Evolutionary conservation across 2,113 vertebrate genomes (phyloP).

Genomic region (Clarias gariepinus): DNA sequence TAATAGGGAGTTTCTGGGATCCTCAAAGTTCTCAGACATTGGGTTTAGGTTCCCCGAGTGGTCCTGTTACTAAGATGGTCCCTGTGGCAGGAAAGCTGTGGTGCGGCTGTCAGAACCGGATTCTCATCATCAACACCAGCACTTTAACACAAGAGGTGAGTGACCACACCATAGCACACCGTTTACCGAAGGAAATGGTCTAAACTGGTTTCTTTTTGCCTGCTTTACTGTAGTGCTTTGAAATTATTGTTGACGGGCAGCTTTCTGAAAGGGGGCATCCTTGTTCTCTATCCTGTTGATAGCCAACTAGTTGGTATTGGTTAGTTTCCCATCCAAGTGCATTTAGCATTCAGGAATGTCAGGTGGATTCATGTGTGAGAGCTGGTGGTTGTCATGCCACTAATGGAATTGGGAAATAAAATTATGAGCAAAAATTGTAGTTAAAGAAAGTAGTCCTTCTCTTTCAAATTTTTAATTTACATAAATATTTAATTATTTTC

Average conservation of each 20-base stretch:
- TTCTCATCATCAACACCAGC: constrained; percentile 84
- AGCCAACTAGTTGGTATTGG: neutral
- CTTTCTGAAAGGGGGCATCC: neutral
- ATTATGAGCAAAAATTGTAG: neutral
- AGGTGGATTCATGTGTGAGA: neutral
- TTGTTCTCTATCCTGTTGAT: neutral
- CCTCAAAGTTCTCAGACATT: constrained; percentile 90
- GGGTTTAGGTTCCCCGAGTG: constrained; percentile 81
- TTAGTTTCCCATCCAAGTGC: neutral
- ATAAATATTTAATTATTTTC: neutral
- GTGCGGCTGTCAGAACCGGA: constrained; percentile 93
- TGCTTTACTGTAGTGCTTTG: neutral
- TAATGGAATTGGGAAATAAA: neutral
- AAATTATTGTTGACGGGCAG: neutral
- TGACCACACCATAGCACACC: constrained; percentile 24
- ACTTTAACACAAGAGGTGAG: constrained; percentile 90
- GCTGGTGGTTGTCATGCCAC: neutral
- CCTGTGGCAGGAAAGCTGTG: constrained; percentile 88
- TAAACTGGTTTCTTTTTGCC: neutral
- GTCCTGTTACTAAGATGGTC: constrained; percentile 95
- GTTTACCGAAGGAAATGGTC: neutral
- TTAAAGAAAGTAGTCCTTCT: neutral
- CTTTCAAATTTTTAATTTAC: neutral
- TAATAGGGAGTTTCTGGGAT: constrained; percentile 95
- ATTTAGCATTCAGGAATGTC: neutral